Evolutionary conservation across 2,888 invertebrate genomes (phyloP), one percentile per base, ranked within the genome.

Genomic region (Xestoiulus laeticollis): DNA sequence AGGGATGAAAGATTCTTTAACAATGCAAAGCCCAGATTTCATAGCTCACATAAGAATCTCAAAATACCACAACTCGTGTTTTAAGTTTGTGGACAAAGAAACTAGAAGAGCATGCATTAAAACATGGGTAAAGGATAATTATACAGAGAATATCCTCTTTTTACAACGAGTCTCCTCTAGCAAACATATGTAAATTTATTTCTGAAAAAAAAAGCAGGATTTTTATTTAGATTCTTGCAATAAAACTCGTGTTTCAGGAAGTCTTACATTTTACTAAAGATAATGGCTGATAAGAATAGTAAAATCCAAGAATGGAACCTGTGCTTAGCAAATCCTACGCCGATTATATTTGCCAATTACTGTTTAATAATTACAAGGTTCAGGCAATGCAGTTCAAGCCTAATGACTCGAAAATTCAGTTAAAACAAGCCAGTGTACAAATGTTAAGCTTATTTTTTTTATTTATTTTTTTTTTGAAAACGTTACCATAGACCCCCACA

Each of bases 381-480:
- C 26, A n/a, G 10, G 68, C 26, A 22, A 22, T 22, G n/a, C 59
- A 59, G n/a, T n/a, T 59, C 22, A 59, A 59, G 59, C 48, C 59
- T 68, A 68, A 68, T 68, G 26, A n/a, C 26, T n/a, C 68, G 59
- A 59, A 59, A 59, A 59, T 59, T 59, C 59, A 59, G n/a, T 59
- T 68, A 68, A 68, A 68, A 68, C 12, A 68, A 68, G 22, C 22
- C 68, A 5, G 26, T 12, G 68, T 68, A n/a, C 68, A 26, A 68
- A 22, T 68, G 26, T 26, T 26, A 26, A 19, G 68, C 22, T 68
- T 59, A 2, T n/a, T n/a, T 2, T 59, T 22, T 59, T n/a, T n/a
- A n/a, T n/a, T n/a, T n/a, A n/a, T n/a, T n/a, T n/a, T n/a, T n/a
- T 59, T 19, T n/a, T n/a, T 59, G 53, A n/a, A 59, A n/a, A n/a